Base-by-base conservation (phyloP, 2,113 vertebrate genomes). In the Rallus limicola region DNA sequence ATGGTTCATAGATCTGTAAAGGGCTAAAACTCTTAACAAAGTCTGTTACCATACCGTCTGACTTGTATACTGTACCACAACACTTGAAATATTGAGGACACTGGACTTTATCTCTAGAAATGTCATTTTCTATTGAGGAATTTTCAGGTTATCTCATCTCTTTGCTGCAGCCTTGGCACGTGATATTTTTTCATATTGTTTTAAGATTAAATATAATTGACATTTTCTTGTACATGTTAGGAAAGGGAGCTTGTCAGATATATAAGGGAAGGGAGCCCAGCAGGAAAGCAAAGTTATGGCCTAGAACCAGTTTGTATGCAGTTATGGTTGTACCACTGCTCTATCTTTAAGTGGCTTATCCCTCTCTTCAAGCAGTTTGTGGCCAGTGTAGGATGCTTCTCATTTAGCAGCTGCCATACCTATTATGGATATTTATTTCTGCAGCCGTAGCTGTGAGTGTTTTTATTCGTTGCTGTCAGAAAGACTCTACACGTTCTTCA, bases 391-490 rank as follows among this genome's bases (percentile, higher is more conserved):
- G 67, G 82, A 50, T 63, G 56, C 28, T 67, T 53, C 63, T 69
- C 28, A 11, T 36, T 33, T 42, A 83, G 79, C 53, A 69, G 40
- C 36, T 77, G 53, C 77, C 19, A 2, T 52, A 20, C 62, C 53
- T 81, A 1, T 68, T 53, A 42, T 71, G 81, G 36, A 53, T 62
- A 50, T 91, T 91, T 70, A 67, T 82, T 78, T 94, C 28, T 93
- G 59, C n/a, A 93, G 80, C 86, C n/a, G 4, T 4, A 26, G 53
- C 56, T 62, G 34, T 11, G 63, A 77, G 44, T 1, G 0, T n/a
- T 86, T 93, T 87, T 88, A 65, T 59, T 82, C 72, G 79, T 5
- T 80, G 36, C 85, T 93, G 85, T 92, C 76, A 86, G 80, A 74
- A 86, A 53, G 72, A 64, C 29, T 64, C 55, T 46, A 34, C 65